Conservation (phyloP, 1,140 invertebrate genomes). For the Saccostrea cuccullata region DNA sequence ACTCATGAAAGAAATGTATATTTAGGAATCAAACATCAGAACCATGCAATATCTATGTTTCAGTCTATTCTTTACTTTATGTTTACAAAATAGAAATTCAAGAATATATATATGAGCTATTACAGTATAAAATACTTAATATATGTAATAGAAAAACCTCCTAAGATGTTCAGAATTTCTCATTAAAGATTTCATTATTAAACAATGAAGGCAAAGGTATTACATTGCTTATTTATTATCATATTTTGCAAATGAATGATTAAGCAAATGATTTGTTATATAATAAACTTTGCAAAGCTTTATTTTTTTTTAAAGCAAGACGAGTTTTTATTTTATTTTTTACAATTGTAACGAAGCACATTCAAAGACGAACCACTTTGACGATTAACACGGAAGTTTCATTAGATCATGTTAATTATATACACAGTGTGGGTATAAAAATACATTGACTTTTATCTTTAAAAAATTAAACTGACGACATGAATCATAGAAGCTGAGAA, state of each 20-base stretch:
- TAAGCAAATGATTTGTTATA: conserved; percentile 6
- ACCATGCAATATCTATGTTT: background rate
- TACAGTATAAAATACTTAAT: background rate
- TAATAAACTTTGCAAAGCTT: background rate
- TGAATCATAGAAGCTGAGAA: background rate
- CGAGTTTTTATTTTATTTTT: background rate
- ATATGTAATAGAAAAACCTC: background rate
- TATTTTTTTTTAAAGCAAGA: background rate
- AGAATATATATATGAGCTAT: background rate
- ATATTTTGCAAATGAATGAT: background rate
- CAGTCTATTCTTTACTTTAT: background rate
- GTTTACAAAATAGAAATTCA: background rate
- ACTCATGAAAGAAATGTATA: background rate
- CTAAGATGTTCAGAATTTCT: background rate
- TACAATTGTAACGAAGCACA: background rate
- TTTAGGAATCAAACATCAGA: background rate
- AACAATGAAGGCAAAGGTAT: background rate
- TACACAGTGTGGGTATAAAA: no score
- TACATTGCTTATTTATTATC: background rate
- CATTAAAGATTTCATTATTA: background rate
- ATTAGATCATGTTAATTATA: no score
- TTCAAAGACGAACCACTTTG: background rate
- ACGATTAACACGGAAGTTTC: background rate
- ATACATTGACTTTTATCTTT: no score
- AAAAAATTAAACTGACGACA: background rate